Percentiles rank a stretch among this genome's conserved stretches.
Conservation (phyloP, 2,888 invertebrate genomes). For the Ecliptopera silaceata region DNA sequence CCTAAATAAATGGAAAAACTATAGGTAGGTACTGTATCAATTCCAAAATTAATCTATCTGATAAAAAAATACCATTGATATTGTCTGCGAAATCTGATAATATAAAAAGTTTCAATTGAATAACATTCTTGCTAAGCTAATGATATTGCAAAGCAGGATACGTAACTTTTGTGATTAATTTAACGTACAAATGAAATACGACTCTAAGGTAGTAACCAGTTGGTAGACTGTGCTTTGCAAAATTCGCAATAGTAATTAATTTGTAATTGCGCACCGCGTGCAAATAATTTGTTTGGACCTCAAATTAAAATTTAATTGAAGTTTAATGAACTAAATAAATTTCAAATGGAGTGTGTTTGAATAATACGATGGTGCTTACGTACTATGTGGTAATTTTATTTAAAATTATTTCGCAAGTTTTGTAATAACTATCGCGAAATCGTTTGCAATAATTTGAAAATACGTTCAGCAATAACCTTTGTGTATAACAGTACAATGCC, state of each 20-base stretch:
- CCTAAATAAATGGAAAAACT: too few relatives aligned
- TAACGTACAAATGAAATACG: background rate
- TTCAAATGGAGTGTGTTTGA: background rate
- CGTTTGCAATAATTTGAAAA: too few relatives aligned
- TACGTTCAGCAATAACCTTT: too few relatives aligned
- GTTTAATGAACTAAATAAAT: conserved; percentile 1
- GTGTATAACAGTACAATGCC: too few relatives aligned
- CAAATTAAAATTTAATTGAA: conserved; percentile 11
- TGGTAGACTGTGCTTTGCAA: conserved; percentile 3
- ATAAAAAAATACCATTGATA: too few relatives aligned
- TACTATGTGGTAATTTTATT: too few relatives aligned
- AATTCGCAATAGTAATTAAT: conserved; percentile 1
- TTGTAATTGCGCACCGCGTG: conserved; percentile 12
- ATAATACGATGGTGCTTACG: background rate
- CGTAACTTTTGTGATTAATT: background rate
- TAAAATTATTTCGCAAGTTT: too few relatives aligned
- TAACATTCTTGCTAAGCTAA: background rate
- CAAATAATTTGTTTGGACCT: conserved; percentile 14
- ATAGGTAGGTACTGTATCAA: too few relatives aligned
- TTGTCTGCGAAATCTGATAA: too few relatives aligned
- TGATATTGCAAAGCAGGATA: background rate
- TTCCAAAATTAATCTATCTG: too few relatives aligned
- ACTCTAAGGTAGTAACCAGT: background rate
- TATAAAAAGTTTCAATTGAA: too few relatives aligned
- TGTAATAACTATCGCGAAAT: too few relatives aligned